Base-by-base conservation (phyloP, 30 jellyfish, hydroid and myxozoan genomes). In the Turritopsis dohrnii region DNA sequence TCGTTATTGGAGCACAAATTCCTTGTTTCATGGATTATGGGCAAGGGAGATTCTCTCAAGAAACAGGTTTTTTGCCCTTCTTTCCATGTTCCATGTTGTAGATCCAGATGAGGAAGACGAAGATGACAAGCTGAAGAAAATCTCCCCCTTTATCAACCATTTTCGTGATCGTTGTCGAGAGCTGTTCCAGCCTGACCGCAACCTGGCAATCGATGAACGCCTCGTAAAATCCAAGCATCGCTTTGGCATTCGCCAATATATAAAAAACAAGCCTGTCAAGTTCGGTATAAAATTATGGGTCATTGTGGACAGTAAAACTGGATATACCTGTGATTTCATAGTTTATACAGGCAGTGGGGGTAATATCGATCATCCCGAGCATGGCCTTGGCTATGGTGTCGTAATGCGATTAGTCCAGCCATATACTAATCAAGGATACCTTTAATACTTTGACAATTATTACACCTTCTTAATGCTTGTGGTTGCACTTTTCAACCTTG, bases 181-280 rank as follows among this genome's bases (percentile, higher is more conserved):
- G 54, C 84, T 85, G 17, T 85, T 53, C 41, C 77, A 76, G 52
- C 90, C 88, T 65, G 79, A 31, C 71, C 79, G 41, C 52, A 29
- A 69, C 24, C 85, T 86, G 1, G 80, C 94, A 16, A 81, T 86
- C 31, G 92, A 86, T 72, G 94, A 86, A 71, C 52, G 94, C 8
- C 31, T 79, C 80, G 85, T 86, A 16, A 81, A 81, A 81, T 86
- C 91, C 29, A 86, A 86, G 65, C 86, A 79, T 29, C 79, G 94
- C 22, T 79, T 69, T n/a, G 84, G 79, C 21, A 75, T 86, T 54
- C 30, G 54, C 76, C 94, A 86, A 71, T 86, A 80, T 72, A 80
- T 79, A 52, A 71, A 7, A 66, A 71, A 80, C 65, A 86, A 86
- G 74, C 92, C 92, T 20, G 87, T 85, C 16, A 86, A 86, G 53